Base-by-base conservation (phyloP, 2,888 invertebrate species). In the Clusia tigrina region DNA sequence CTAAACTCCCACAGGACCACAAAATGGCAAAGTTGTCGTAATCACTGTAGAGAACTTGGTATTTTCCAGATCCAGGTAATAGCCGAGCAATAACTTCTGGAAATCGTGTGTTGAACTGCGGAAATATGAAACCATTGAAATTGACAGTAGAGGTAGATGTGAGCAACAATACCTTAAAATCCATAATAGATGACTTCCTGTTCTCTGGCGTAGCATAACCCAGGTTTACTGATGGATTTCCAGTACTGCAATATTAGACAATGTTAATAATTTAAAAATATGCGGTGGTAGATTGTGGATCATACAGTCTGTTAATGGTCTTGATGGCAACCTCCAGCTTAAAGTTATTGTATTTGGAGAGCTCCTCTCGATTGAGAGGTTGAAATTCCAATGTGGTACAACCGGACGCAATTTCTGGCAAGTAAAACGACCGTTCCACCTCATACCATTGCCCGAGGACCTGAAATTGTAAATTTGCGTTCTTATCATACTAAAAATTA, bases 381-480 rank as follows among this genome's bases (percentile, higher is more conserved):
- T 82, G 77, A 67, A 91, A 86, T 72, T 88, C 86, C 38, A 92
- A 81, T 68, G 87, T 86, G 1, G 90, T 90, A 81, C 91, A 92
- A 71, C 89, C 89, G 10, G 89, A 87, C 1, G 89, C 85, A 51
- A 91, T 84, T 84, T 92, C 91, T 75, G 91, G 88, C 65, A 91
- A 80, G 80, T 91, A 91, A 83, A 92, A 92, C 0, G 91, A 90
- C 52, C 91, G 85, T 80, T 92, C 91, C 61, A 92, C 89, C 82
- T 92, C 91, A 77, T 87, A 91, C 92, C 91, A 92, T 67, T 87
- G 85, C 80, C 91, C 89, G 87, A 91, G 78, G 57, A 85, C 81
- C 82, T 83, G 56, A 17, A 74, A 69, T 24, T 32, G 59, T 17
- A 55, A 1, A 48, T 15, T 32, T 32, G 32, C 12, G 32, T 32